A percentile compares a stretch with the other conserved stretches of the same genome.
phyloP scores from a whole-genome alignment of 1,140 invertebrate genomes.

The Bactericera cockerelli region DNA sequence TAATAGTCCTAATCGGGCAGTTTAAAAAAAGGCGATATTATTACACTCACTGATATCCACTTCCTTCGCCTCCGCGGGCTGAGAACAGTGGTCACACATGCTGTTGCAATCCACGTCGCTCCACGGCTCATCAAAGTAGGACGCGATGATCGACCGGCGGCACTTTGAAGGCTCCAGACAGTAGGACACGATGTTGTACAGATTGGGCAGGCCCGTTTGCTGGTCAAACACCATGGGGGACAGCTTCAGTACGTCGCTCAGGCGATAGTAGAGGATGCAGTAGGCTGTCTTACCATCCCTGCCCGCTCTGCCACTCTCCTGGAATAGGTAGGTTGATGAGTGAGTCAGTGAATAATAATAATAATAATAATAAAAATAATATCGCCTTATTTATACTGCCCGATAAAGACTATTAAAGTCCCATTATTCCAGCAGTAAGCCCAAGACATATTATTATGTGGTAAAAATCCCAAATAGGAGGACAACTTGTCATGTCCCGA shows the following conservation, averaged over 20 bases:
- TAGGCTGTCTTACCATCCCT: constrained; percentile 56
- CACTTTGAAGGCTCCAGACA: constrained; percentile 56
- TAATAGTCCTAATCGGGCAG: no score
- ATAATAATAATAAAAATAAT: no score
- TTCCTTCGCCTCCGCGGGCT: constrained; percentile 30
- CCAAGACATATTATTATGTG: no score
- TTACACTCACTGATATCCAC: constrained; percentile 35
- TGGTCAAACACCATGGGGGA: constrained; percentile 75
- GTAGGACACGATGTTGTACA: constrained; percentile 64
- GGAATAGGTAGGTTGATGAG: no score
- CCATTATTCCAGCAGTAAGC: no score
- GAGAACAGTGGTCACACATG: constrained; percentile 76
- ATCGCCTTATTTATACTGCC: no score
- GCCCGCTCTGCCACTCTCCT: constrained; percentile 71
- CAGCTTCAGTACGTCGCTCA: constrained; percentile 63
- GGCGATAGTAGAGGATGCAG: constrained; percentile 63
- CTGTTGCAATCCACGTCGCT: constrained; percentile 49
- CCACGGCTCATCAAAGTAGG: constrained; percentile 78
- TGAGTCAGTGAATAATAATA: no score
- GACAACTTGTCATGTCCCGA: no score
- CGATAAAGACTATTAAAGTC: no score
- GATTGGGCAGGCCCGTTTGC: constrained; percentile 56
- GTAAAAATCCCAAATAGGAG: no score
- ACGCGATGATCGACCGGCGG: constrained; percentile 60
- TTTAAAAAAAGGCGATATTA: no score